These are phyloP conservation scores for Emydoidea blandingii DNA, from an alignment of 2,797 vertebrate genomes.

Conservation along the genomic window DNA sequence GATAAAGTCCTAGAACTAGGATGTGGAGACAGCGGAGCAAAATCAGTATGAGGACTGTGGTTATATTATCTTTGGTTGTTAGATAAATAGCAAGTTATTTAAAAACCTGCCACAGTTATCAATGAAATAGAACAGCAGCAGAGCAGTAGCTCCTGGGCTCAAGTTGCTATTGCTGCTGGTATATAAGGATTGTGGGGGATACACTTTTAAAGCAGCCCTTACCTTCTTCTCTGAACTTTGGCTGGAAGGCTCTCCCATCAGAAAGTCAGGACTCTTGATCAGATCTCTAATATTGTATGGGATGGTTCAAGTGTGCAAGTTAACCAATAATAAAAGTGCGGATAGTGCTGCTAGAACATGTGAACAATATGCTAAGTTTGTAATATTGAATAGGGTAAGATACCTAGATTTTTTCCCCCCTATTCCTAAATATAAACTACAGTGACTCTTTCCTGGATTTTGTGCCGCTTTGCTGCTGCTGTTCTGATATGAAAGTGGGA, in stretches of 20 bases:
- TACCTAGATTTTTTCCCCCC: neutral
- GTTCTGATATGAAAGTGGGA: neutral
- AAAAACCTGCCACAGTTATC: neutral
- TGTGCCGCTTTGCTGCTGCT: fast-evolving
- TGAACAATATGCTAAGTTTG: neutral
- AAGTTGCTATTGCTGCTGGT: fast-evolving
- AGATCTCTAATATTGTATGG: fast-evolving
- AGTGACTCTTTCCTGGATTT: neutral
- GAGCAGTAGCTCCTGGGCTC: neutral
- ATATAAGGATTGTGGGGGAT: neutral
- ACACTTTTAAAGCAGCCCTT: neutral
- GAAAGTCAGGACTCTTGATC: neutral
- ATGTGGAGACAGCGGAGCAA: neutral
- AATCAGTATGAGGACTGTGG: neutral
- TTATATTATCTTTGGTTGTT: conserved; percentile 12
- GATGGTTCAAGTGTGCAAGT: neutral
- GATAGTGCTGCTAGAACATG: neutral
- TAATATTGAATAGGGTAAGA: neutral
- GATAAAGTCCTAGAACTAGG: conserved; percentile 18
- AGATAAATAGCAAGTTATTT: conserved; percentile 21
- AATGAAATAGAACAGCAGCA: neutral
- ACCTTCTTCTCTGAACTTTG: neutral
- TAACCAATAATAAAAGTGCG: neutral
- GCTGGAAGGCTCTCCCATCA: neutral
- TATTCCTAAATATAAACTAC: neutral